Percentiles rank a stretch among this genome's conserved stretches.
phyloP scores from a whole-genome alignment of 2,888 invertebrate genomes.

The Notodonta ziczac region DNA sequence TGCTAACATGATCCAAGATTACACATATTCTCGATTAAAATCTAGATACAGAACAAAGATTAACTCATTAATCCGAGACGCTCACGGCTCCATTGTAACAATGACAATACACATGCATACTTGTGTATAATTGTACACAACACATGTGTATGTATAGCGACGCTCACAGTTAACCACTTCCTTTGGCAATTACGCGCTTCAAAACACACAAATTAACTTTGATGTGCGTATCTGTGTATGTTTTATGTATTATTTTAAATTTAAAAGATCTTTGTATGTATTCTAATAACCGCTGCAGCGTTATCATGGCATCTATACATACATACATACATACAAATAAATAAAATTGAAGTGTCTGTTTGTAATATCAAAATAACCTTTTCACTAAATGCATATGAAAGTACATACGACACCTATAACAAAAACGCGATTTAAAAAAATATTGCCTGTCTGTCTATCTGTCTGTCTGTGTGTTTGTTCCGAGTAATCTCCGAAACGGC shows the following conservation, averaged over 20 bases:
- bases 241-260: neutral
- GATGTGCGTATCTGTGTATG: conserved; percentile 24
- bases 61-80: conserved; percentile 20
- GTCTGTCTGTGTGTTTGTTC: too few species aligned
- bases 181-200: conserved; percentile 53
- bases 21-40: conserved; percentile 2
- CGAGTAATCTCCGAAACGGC: too few species aligned
- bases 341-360: too few species aligned
- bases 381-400: too few species aligned
- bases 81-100: conserved; percentile 29
- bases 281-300: too few species aligned
- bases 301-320: too few species aligned
- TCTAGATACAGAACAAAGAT: conserved; percentile 13
- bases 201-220: conserved; percentile 53
- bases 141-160: conserved; percentile 10
- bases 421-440: too few species aligned
- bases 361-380: too few species aligned
- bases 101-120: conserved; percentile 19
- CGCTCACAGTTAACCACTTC: conserved; percentile 24
- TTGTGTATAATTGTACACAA: conserved; percentile 13
- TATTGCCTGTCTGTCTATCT: too few species aligned
- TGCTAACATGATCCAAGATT: neutral
- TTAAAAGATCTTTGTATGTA: too few species aligned
- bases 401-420: too few species aligned
- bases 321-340: too few species aligned